Conservation (phyloP, 2,888 invertebrate species). For the Suillia variegata region DNA sequence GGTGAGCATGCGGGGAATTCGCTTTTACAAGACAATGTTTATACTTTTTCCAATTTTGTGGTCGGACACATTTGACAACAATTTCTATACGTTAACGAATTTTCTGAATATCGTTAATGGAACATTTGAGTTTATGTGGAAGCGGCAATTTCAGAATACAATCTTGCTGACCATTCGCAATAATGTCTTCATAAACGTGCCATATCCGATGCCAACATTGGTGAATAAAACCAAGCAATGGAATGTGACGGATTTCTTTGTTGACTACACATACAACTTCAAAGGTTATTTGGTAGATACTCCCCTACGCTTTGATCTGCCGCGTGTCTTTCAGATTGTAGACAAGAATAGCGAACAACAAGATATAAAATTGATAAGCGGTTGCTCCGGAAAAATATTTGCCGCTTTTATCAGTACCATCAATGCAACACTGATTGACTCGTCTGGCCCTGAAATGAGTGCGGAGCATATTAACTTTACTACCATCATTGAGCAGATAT, state of each 20-base stretch:
- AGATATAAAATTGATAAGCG: conserved; percentile 30
- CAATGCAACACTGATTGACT: conserved; percentile 44
- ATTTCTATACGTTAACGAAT: conserved; percentile 24
- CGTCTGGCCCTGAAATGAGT: conserved; percentile 16
- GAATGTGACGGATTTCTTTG: conserved; percentile 37
- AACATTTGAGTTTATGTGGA: conserved; percentile 42
- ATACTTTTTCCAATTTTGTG: conserved; percentile 37
- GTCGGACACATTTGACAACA: conserved; percentile 18
- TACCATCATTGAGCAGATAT: conserved; percentile 9
- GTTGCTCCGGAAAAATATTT: conserved; percentile 44
- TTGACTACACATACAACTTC: conserved; percentile 28
- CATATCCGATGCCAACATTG: conserved; percentile 39
- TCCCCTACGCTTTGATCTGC: conserved; percentile 43
- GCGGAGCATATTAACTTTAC: conserved; percentile 20
- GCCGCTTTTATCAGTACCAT: conserved; percentile 38
- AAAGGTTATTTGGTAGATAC: conserved; percentile 42
- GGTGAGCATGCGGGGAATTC: conserved; percentile 32
- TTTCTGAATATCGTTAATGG: conserved; percentile 18
- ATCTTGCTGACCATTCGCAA: conserved; percentile 39
- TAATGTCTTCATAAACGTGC: conserved; percentile 38
- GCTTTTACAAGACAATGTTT: conserved; percentile 46
- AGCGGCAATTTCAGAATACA: conserved; percentile 41
- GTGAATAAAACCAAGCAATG: conserved; percentile 40
- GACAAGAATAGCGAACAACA: conserved; percentile 8
- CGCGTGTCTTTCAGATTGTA: conserved; percentile 40